A percentile compares a stretch with the other conserved stretches of the same genome.
These are phyloP conservation scores for Junonia oenone DNA, from an alignment of 2,888 invertebrate species.

Conservation along the genomic window DNA sequence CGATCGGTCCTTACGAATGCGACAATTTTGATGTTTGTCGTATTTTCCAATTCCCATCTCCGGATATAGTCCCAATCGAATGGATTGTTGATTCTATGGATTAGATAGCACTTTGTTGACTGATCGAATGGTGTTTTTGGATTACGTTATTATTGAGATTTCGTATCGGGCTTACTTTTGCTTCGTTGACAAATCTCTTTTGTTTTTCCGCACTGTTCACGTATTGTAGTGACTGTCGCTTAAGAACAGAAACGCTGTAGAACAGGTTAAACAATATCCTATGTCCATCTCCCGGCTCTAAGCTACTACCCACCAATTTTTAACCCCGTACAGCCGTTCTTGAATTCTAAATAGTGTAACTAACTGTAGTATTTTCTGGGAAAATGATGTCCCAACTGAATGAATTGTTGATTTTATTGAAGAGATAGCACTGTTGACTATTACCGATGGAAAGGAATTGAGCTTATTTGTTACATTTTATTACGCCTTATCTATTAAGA, in stretches of 20 bases:
- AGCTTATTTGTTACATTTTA: too few relatives aligned
- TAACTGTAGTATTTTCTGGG: too few relatives aligned
- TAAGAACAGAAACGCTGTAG: too few relatives aligned
- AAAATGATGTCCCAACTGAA: constrained; percentile 34
- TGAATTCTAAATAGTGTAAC: too few relatives aligned
- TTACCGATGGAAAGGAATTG: too few relatives aligned
- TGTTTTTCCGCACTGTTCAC: too few relatives aligned
- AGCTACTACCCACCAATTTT: too few relatives aligned
- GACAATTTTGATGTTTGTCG: constrained; percentile 52
- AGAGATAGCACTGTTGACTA: constrained; percentile 36
- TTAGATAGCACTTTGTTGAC: constrained; percentile 36
- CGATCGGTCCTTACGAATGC: constrained; percentile 50
- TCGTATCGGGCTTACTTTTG: constrained; percentile 8
- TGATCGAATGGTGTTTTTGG: constrained; percentile 25
- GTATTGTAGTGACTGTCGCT: too few relatives aligned
- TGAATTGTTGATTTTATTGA: constrained; percentile 39
- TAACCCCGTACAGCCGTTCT: too few relatives aligned
- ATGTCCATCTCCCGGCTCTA: too few relatives aligned
- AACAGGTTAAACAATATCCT: too few relatives aligned
- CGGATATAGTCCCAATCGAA: constrained; percentile 32
- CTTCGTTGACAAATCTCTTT: neutral
- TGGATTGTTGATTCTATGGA: constrained; percentile 39
- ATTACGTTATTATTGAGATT: constrained; percentile 28
- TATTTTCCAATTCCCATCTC: constrained; percentile 43
- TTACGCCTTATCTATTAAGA: too few relatives aligned